These are phyloP conservation scores for Ictalurus furcatus DNA, from an alignment of 2,113 vertebrate genomes.

Conservation along the genomic window DNA sequence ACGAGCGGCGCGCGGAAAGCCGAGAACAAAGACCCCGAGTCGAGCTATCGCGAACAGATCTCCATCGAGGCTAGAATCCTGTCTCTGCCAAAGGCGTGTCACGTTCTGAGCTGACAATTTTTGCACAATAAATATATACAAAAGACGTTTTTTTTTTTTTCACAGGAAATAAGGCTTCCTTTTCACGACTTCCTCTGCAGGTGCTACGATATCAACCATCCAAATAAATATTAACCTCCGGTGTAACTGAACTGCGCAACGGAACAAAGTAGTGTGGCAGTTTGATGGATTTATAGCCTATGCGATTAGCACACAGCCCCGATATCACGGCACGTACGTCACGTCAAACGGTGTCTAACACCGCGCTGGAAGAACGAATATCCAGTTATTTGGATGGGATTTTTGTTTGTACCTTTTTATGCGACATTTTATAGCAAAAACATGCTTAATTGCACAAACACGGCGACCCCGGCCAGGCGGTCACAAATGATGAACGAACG, in stretches of 20 bases:
- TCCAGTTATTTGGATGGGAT: not conserved
- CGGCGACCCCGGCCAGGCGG: not conserved
- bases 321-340: not conserved
- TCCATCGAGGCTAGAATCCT: not conserved
- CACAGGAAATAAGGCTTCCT: conserved; percentile 74
- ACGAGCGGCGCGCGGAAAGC: not conserved
- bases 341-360: not conserved
- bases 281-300: not conserved
- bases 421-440: not conserved
- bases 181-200: conserved; percentile 75
- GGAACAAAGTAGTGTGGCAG: conserved; percentile 2
- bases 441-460: not conserved
- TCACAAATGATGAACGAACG: not conserved
- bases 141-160: conserved; percentile 49
- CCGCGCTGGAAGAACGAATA: not conserved
- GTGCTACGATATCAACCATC: conserved; percentile 61
- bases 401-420: not conserved
- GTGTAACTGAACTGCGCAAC: conserved; percentile 15
- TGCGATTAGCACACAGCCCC: not conserved
- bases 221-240: conserved; percentile 49
- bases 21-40: conserved; percentile 23
- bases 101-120: not conserved
- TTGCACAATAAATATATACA: not conserved
- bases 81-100: not conserved
- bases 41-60: conserved; percentile 6